Evolutionary conservation across 2,113 vertebrate genomes (phyloP).

Genomic region (Prunella himalayana): DNA sequence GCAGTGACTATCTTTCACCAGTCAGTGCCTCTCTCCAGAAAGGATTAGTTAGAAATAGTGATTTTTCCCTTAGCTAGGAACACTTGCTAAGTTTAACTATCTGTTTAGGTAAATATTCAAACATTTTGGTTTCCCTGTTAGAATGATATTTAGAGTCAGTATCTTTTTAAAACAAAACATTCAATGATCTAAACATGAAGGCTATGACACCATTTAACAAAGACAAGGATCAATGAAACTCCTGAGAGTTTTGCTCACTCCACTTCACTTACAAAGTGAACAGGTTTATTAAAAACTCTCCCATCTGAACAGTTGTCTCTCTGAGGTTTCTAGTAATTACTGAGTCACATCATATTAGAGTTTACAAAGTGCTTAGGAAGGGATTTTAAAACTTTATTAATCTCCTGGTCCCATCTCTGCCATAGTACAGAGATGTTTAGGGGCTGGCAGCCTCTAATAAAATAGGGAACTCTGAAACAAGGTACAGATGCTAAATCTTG

Average conservation of each 20-base stretch:
- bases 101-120: neutral
- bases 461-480: neutral
- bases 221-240: constrained; percentile 11
- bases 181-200: neutral
- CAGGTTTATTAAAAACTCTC: constrained; percentile 22
- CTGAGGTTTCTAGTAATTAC: constrained; percentile 14
- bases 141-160: neutral
- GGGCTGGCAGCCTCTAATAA: neutral
- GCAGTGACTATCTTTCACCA: neutral
- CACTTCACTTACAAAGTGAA: neutral
- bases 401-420: neutral
- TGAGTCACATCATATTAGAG: neutral
- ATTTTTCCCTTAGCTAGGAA: neutral
- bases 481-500: neutral
- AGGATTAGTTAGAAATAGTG: neutral
- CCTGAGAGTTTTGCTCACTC: neutral
- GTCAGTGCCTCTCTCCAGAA: neutral
- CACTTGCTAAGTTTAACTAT: neutral
- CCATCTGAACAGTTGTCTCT: neutral
- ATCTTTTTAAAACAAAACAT: neutral
- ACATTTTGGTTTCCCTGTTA: neutral
- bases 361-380: constrained; percentile 19
- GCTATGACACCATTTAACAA: neutral
- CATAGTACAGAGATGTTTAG: neutral
- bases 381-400: constrained; percentile 34